Percentiles rank a stretch among this genome's conserved stretches.
Evolutionary conservation across 2,113 vertebrate genomes (phyloP).

Genomic region (Sylvia atricapilla): DNA sequence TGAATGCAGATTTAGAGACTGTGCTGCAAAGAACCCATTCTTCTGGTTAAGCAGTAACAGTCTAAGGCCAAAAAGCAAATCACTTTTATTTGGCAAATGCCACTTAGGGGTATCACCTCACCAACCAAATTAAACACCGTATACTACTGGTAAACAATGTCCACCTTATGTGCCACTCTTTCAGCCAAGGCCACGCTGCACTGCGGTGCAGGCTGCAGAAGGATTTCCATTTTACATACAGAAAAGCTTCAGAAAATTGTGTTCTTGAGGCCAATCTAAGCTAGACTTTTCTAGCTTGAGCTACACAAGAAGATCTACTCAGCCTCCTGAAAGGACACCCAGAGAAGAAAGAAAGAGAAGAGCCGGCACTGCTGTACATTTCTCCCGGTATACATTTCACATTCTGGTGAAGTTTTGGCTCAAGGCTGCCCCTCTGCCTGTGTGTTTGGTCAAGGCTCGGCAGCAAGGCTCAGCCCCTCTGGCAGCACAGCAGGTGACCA

Average conservation of each 20-base stretch:
- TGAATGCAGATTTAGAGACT: neutral
- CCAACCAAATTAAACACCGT: neutral
- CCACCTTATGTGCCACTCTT: neutral
- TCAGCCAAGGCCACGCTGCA: neutral
- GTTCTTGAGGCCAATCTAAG: neutral
- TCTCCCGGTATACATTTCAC: neutral
- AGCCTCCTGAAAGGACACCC: fast-evolving
- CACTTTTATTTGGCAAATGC: neutral
- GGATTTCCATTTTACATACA: neutral
- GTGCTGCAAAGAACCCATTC: neutral
- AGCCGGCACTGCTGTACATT: neutral
- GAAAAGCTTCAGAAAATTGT: neutral
- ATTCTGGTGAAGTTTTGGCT: neutral
- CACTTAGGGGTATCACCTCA: neutral
- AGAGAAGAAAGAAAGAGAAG: neutral
- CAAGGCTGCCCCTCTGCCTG: neutral
- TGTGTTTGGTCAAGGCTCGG: neutral
- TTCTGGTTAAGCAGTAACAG: neutral
- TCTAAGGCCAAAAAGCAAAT: neutral
- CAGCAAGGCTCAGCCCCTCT: neutral
- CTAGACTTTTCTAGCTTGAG: neutral
- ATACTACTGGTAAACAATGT: neutral
- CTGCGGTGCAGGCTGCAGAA: neutral
- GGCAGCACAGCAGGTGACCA: neutral
- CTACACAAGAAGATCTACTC: neutral